Base-by-base conservation (phyloP, 2,797 vertebrate genomes). In the Melopsittacus undulatus region DNA sequence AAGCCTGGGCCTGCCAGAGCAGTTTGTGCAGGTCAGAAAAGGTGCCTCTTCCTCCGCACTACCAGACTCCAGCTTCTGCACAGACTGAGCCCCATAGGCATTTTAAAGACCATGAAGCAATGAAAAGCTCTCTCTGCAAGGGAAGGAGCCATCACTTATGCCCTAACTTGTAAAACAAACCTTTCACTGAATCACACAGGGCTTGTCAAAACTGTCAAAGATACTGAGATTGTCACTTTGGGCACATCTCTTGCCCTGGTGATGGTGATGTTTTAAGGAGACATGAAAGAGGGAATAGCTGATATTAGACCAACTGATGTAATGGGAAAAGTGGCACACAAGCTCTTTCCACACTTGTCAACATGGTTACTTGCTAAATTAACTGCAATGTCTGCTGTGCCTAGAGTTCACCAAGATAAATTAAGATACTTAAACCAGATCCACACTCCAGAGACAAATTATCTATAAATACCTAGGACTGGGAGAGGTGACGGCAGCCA, bases 321-420 rank as follows among this genome's bases (percentile, higher is more conserved):
- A 83, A 78, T 2, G 34, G 24, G 23, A 64, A 86, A 87, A 92
- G 59, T 67, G 92, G 45, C 63, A 86, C 54, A 43, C n/a, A 34
- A 78, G 56, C 57, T 78, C 85, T 83, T 83, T 69, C 76, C 79
- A 83, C 69, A 77, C 67, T 94, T 92, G 54, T 49, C 66, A 59
- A 82, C 87, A 62, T 66, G 52, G 66, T 91, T 83, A 68, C 66
- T 91, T 92, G 54, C 74, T 63, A 90, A 93, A 95, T 94, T 79
- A 90, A 79, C 24, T 86, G 43, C 36, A 86, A 17, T 52, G 32
- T 61, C 40, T 83, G 62, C 62, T 69, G 30, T 36, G 42, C 66
- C 46, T 49, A 63, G 70, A 88, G 56, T 70, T 91, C 89, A 92
- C 51, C 23, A 43, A 82, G 89, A 89, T n/a, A 36, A 93, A 84